Percentiles rank a stretch among this genome's conserved stretches.
These are phyloP conservation scores for Triplophysa siluroides DNA, from an alignment of 2,113 vertebrate species.

Conservation along the genomic window DNA sequence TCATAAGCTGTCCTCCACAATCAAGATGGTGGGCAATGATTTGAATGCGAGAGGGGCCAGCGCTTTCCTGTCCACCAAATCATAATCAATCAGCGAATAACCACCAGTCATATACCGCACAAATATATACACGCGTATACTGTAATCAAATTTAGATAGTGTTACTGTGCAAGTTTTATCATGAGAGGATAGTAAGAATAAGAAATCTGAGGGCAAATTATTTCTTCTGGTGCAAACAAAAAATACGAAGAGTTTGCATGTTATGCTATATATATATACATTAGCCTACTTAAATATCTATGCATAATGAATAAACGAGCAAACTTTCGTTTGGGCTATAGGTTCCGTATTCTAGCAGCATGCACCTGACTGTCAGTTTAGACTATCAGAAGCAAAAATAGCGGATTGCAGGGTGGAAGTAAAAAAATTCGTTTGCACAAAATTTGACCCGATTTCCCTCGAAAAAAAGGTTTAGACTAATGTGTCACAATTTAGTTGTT, in stretches of 20 bases:
- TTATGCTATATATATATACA: no score
- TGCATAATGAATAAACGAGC: neutral
- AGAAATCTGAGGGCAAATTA: neutral
- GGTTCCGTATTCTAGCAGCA: neutral
- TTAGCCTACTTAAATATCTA: neutral
- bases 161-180: neutral
- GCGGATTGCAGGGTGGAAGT: neutral
- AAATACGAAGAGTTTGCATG: neutral
- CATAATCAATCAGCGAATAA: constrained; percentile 73
- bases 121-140: constrained; percentile 27
- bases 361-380: no score
- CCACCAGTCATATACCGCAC: constrained; percentile 68
- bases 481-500: neutral
- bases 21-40: constrained; percentile 86
- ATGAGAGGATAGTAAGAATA: neutral
- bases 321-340: neutral
- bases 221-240: neutral
- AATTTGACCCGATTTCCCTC: neutral
- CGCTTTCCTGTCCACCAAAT: constrained; percentile 74
- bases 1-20: constrained; percentile 87
- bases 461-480: neutral
- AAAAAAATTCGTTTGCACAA: constrained; percentile 12
- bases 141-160: neutral
- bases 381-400: neutral
- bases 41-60: constrained; percentile 84